Conservation (phyloP, 2,113 vertebrate genomes). For the Varanus komodoensis region DNA sequence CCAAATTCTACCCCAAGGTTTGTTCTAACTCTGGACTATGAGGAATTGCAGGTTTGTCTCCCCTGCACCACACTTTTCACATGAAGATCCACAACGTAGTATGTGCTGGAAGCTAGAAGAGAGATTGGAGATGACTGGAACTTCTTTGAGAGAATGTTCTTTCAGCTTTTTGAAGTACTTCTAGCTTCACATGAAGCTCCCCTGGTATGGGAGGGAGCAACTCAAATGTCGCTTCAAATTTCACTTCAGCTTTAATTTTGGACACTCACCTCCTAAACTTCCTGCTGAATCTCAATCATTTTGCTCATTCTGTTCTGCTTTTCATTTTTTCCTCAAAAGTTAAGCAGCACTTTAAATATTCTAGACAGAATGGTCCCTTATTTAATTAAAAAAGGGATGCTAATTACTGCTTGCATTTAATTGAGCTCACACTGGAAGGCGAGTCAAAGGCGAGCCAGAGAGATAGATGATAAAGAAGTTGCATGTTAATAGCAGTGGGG, state of each 20-base stretch:
- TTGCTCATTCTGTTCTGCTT: background rate
- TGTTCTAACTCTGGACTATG: too few species aligned
- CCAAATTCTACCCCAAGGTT: background rate
- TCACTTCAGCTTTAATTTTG: background rate
- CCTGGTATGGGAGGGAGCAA: too few species aligned
- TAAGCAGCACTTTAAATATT: constrained; percentile 62
- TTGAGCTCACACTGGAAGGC: constrained; percentile 55
- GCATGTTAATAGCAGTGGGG: constrained; percentile 28
- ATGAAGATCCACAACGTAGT: too few species aligned
- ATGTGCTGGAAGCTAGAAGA: background rate
- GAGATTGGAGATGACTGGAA: too few species aligned
- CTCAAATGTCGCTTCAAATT: background rate
- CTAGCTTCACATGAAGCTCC: background rate
- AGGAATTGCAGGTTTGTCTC: too few species aligned
- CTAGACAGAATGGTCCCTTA: constrained; percentile 29
- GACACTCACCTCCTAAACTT: too few species aligned
- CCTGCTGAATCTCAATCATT: background rate
- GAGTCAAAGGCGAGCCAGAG: constrained; percentile 67
- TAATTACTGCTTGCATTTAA: constrained; percentile 68
- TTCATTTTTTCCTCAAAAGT: constrained; percentile 20
- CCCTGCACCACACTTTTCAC: too few species aligned
- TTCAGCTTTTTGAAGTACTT: background rate
- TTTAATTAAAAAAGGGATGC: constrained; percentile 55
- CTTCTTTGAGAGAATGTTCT: background rate
- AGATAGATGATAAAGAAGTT: constrained; percentile 48